Evolutionary conservation across 2,113 vertebrate species (phyloP), one percentile per base, ranked within the genome.

Genomic region (Phalacrocorax aristotelis): DNA sequence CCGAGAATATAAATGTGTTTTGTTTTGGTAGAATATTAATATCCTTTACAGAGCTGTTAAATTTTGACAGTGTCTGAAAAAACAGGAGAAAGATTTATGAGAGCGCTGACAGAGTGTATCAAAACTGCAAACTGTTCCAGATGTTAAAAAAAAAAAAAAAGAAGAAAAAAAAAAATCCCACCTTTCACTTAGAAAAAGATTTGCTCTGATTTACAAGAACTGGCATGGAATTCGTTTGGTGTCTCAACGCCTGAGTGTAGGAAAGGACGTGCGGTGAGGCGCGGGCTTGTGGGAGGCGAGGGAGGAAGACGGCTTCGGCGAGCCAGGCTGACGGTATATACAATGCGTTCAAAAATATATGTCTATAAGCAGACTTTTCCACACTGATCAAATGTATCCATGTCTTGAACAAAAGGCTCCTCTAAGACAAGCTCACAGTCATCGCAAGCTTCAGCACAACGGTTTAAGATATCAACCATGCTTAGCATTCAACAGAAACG

Each of bases 371-470:
- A 78, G 92, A 90, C 57, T 94, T 88, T 87, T 96, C 96, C 97
- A 97, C 98, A 98, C 97, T 96, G 95, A 97, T 85, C 97, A 90
- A 93, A 96, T 86, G 97, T 95, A 98, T 89, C 97, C 95, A 97
- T 95, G 96, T 97, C 96, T 96, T 48, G 97, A 97, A 97, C 96
- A 97, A 97, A 97, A 94, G 84, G 89, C 86, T 98, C 96, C 95
- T 98, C 96, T 97, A 97, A 97, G 97, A 98, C 97, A 96, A 97
- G 96, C 96, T 98, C 97, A 98, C 98, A 96, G 96, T 91, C 98
- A 98, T 91, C 76, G 98, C 97, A 98, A 98, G 98, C 98, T 96
- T 97, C 97, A 93, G 97, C 97, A 98, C 97, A 97, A 95, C 74
- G 95, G 94, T 97, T 96, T 97, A 97, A 96, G 97, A 97, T 90